Conservation (phyloP, 2,888 invertebrate species). For the Limnephilus rhombicus region DNA sequence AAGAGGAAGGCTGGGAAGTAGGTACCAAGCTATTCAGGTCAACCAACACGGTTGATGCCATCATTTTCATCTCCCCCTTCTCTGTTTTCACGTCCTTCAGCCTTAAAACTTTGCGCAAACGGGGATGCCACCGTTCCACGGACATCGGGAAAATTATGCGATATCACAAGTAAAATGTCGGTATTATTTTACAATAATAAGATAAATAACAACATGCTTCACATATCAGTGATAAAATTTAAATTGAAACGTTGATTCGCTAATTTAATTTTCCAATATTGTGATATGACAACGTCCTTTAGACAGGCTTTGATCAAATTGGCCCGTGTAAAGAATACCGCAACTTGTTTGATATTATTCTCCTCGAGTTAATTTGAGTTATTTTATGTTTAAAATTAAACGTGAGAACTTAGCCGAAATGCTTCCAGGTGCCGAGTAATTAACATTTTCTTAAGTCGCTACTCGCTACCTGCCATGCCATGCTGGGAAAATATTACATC, state of each 20-base stretch:
- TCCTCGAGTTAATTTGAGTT: not conserved
- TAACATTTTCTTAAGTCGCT: slow-evolving; percentile 1
- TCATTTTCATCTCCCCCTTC: too few species aligned
- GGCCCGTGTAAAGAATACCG: not conserved
- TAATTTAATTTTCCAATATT: not conserved
- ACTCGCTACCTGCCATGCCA: not conserved
- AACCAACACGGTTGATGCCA: too few species aligned
- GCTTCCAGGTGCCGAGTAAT: not conserved
- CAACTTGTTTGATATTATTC: not conserved
- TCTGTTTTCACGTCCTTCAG: too few species aligned
- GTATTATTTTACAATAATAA: not conserved
- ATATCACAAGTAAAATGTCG: too few species aligned
- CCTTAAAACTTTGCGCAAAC: too few species aligned
- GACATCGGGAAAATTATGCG: too few species aligned
- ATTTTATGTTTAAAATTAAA: slow-evolving; percentile 1
- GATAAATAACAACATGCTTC: not conserved
- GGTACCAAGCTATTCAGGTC: too few species aligned
- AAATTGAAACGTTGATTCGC: not conserved
- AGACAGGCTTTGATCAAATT: not conserved
- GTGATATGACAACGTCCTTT: not conserved
- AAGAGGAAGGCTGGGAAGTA: too few species aligned
- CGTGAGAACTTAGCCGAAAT: not conserved
- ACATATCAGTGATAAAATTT: not conserved
- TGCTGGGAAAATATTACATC: not conserved
- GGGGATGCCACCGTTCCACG: too few species aligned